Percentiles rank a stretch among this genome's conserved stretches.
Conservation (phyloP, 2,888 invertebrate genomes). For the Zygothrica quintamaculata region DNA sequence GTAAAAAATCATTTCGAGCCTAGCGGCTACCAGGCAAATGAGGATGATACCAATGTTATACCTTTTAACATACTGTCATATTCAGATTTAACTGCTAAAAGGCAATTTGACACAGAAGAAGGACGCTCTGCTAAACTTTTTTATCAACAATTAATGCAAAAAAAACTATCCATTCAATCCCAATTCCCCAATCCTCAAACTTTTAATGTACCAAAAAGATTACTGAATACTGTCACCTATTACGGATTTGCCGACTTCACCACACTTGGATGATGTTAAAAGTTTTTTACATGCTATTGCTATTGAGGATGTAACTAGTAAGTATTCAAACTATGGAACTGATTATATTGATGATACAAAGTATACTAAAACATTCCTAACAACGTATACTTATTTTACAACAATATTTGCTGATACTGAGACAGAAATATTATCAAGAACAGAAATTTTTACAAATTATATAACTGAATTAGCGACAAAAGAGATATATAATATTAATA, state of each 20-base stretch:
- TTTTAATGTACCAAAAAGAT: constrained; percentile 83
- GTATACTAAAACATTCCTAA: constrained; percentile 89
- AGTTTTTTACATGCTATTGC: constrained; percentile 85
- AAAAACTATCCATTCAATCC: constrained; percentile 12
- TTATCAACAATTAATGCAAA: constrained; percentile 78
- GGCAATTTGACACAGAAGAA: constrained; percentile 13
- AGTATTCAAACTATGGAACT: too few relatives aligned
- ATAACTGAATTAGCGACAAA: constrained; percentile 80
- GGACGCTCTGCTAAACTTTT: constrained; percentile 77
- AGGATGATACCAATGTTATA: not conserved
- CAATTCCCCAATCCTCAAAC: not conserved
- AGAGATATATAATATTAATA: too few relatives aligned
- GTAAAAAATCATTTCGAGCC: constrained; percentile 92
- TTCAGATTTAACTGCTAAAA: constrained; percentile 11
- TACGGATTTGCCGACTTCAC: constrained; percentile 97
- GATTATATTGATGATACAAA: constrained; percentile 56
- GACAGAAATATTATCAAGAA: constrained; percentile 93
- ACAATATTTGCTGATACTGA: constrained; percentile 94
- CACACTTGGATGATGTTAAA: constrained; percentile 89
- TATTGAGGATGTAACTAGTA: not conserved
- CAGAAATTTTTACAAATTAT: constrained; percentile 92
- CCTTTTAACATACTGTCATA: too few relatives aligned
- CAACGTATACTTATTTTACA: constrained; percentile 96
- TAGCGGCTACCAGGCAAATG: constrained; percentile 84
- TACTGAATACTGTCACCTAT: constrained; percentile 90